Conservation (phyloP, 2,113 vertebrate genomes). For the Hydrolagus affinis region DNA sequence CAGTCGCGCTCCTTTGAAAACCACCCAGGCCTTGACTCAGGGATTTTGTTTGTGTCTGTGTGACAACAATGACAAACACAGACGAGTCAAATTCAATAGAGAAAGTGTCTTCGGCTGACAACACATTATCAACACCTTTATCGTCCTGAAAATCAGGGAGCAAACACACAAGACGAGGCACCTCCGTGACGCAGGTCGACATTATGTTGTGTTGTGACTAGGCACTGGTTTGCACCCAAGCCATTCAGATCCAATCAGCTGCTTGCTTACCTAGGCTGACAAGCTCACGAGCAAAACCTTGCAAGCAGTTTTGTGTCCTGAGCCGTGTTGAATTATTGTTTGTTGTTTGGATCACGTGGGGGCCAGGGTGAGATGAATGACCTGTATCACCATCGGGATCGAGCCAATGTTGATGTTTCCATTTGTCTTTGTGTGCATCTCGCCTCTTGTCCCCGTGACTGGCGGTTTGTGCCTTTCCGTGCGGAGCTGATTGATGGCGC, state of each 20-base stretch:
- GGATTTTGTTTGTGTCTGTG: not conserved
- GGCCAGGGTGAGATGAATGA: not conserved
- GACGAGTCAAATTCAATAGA: not conserved
- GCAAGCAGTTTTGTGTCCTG: not conserved
- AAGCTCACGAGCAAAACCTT: too few relatives aligned
- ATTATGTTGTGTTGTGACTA: constrained; percentile 11
- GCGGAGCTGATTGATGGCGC: not conserved
- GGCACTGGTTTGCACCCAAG: not conserved
- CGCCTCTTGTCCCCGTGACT: not conserved
- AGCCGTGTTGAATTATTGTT: not conserved
- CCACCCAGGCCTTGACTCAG: not conserved
- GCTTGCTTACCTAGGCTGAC: not conserved
- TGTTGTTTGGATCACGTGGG: not conserved
- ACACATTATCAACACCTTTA: constrained; percentile 6
- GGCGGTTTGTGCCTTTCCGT: not conserved
- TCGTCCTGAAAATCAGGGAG: not conserved
- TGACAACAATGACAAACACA: not conserved
- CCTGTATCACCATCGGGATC: constrained; percentile 3
- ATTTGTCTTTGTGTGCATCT: constrained; percentile 8
- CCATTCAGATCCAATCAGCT: not conserved
- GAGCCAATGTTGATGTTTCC: constrained; percentile 5
- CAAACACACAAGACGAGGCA: not conserved
- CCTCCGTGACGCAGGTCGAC: not conserved
- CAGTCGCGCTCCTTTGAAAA: not conserved
- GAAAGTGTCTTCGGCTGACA: not conserved